phyloP scores from a whole-genome alignment of 2,797 vertebrate genomes.

The Cuculus canorus region DNA sequence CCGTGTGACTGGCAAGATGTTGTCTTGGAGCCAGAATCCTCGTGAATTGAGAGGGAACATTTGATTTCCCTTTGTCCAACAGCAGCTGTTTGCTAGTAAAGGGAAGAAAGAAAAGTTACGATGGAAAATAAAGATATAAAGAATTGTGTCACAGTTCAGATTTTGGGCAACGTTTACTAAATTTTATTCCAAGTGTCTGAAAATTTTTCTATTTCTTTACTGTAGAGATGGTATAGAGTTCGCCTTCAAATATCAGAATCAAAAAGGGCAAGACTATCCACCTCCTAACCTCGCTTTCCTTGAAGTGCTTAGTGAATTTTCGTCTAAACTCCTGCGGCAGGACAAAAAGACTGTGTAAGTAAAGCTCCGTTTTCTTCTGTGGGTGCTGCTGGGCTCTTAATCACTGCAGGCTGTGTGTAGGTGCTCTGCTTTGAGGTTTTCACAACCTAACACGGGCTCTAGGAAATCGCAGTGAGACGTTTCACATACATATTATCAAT shows the following conservation, averaged over 20 bases:
- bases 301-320: conserved; percentile 97
- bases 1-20: too few relatives aligned
- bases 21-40: not conserved
- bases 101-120: not conserved
- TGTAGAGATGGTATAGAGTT: conserved; percentile 97
- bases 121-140: not conserved
- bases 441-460: not conserved
- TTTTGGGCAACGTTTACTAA: not conserved
- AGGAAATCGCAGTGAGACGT: not conserved
- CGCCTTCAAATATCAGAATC: conserved; percentile 98
- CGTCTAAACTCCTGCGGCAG: conserved; percentile 96
- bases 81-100: not conserved
- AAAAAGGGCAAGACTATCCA: conserved; percentile 94
- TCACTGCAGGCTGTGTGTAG: not conserved
- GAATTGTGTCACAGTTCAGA: not conserved
- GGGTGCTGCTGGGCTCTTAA: not conserved
- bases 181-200: not conserved
- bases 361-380: not conserved
- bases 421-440: not conserved
- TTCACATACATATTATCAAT: not conserved
- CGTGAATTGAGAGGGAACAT: not conserved
- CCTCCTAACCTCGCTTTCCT: conserved; percentile 96
- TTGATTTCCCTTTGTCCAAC: not conserved
- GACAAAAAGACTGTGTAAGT: conserved; percentile 99
- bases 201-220: not conserved